Conservation (phyloP, 2,113 vertebrate genomes). For the Cynocephalus volans region DNA sequence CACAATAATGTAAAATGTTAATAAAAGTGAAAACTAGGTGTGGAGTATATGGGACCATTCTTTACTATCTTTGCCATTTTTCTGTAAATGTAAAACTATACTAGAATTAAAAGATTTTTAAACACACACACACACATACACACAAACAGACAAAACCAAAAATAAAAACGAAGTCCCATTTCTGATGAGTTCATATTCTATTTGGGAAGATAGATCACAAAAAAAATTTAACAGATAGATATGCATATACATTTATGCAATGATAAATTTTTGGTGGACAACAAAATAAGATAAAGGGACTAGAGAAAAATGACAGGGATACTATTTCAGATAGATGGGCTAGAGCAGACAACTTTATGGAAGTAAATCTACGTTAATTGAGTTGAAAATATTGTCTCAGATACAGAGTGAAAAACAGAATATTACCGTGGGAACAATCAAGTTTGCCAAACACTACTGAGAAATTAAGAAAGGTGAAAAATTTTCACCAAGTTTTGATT, state of each 20-base stretch:
- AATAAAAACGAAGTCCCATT: neutral
- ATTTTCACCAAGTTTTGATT: neutral
- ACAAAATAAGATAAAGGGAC: neutral
- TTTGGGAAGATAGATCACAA: neutral
- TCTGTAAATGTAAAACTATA: neutral
- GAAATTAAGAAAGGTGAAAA: neutral
- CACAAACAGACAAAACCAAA: neutral
- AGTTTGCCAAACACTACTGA: neutral
- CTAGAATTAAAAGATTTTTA: neutral
- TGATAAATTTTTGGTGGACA: neutral
- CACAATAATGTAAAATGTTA: too few species aligned
- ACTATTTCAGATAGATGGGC: neutral
- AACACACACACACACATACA: neutral
- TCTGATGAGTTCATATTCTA: neutral
- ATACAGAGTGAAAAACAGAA: neutral
- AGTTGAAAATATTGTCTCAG: neutral
- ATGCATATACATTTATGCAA: neutral
- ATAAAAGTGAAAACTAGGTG: too few species aligned
- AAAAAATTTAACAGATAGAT: neutral
- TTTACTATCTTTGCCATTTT: too few species aligned
- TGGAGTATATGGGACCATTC: too few species aligned
- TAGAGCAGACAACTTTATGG: neutral
- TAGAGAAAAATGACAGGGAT: neutral
- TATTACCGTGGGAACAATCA: neutral
- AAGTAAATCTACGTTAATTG: neutral